Percentiles rank a stretch among this genome's conserved stretches.
Evolutionary conservation across 2,113 vertebrate species (phyloP).

Genomic region (Ciconia boyciana): DNA sequence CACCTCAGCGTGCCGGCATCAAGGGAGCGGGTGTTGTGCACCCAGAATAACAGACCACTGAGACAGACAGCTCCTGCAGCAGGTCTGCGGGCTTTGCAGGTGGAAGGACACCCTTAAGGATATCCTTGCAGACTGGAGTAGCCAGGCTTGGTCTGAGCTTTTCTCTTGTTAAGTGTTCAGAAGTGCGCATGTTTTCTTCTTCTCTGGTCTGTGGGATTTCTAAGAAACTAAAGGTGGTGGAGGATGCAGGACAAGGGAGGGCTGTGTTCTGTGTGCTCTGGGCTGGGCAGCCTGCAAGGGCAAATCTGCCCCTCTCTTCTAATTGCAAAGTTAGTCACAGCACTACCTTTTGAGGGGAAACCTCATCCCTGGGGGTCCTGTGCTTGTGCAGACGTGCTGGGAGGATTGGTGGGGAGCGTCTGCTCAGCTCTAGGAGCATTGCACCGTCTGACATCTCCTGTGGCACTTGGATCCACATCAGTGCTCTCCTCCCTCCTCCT

Average conservation of each 20-base stretch:
- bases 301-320: neutral
- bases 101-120: neutral
- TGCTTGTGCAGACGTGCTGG: accelerated
- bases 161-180: neutral
- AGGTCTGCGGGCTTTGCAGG: neutral
- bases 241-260: neutral
- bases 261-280: neutral
- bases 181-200: neutral
- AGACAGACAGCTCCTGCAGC: neutral
- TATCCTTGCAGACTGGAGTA: neutral
- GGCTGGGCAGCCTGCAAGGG: neutral
- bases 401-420: neutral
- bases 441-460: neutral
- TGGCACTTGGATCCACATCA: neutral
- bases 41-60: neutral
- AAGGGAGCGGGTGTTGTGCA: neutral
- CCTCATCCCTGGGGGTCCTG: neutral
- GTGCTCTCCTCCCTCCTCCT: neutral
- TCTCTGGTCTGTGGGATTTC: neutral
- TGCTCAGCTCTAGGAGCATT: neutral
- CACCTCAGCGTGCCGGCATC: accelerated
- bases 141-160: neutral
- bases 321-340: neutral
- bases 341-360: neutral
- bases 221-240: neutral